A percentile compares a stretch with the other conserved stretches of the same genome.
These are phyloP conservation scores for Psephotus haematonotus DNA, from an alignment of 2,113 vertebrate genomes.

Conservation along the genomic window DNA sequence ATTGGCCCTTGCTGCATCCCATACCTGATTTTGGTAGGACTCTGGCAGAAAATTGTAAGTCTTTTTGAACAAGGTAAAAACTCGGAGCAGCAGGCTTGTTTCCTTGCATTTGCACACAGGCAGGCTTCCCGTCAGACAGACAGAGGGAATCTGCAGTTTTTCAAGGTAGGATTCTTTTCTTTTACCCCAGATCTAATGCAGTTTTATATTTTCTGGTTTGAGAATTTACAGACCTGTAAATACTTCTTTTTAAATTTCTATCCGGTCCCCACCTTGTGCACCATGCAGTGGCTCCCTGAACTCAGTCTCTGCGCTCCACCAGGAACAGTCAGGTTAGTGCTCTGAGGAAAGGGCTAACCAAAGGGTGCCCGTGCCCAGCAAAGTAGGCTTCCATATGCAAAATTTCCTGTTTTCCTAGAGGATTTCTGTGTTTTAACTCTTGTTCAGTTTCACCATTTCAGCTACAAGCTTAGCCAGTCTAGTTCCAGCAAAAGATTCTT, in stretches of 20 bases:
- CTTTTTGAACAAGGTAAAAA: background rate
- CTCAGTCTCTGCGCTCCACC: background rate
- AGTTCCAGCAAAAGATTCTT: background rate
- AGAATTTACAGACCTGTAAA: constrained; percentile 66
- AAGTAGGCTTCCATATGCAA: background rate
- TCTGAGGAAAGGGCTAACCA: constrained; percentile 59
- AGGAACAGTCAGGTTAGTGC: constrained; percentile 9
- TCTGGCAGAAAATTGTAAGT: background rate
- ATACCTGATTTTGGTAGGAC: background rate
- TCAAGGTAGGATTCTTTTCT: constrained; percentile 51
- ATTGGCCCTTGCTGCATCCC: background rate
- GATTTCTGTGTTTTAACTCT: constrained; percentile 8
- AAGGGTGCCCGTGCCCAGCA: background rate
- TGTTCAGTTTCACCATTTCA: background rate
- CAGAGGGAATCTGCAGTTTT: constrained; percentile 50
- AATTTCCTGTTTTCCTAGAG: constrained; percentile 23
- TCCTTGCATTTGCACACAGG: constrained; percentile 46
- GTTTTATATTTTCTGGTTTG: constrained; percentile 42
- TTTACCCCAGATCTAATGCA: constrained; percentile 48
- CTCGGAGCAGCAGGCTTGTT: background rate
- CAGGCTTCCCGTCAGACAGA: constrained; percentile 22
- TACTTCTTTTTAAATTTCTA: constrained; percentile 17
- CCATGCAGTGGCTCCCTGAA: background rate
- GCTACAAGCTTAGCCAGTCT: background rate
- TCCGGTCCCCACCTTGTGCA: background rate